These are phyloP conservation scores for Neosilurus hyrtlii DNA, from an alignment of 2,797 vertebrate genomes.

Conservation along the genomic window DNA sequence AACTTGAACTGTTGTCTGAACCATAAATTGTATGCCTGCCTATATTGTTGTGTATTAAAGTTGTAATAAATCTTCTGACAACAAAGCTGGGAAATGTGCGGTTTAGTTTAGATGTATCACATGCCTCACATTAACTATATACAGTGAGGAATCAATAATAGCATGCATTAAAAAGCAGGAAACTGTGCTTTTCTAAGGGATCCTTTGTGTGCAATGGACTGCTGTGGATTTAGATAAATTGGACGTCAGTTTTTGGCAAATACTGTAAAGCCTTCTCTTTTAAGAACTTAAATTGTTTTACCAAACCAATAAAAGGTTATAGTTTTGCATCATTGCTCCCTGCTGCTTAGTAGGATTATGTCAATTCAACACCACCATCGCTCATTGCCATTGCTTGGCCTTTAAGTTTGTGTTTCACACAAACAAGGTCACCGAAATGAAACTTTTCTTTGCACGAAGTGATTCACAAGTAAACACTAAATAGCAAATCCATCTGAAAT, in stretches of 20 bases:
- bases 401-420: neutral
- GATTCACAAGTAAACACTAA: neutral
- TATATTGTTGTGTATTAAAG: neutral
- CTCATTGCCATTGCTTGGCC: conserved; percentile 17
- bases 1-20: neutral
- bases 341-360: conserved; percentile 64
- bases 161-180: conserved; percentile 61
- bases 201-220: conserved; percentile 65
- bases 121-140: conserved; percentile 25
- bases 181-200: conserved; percentile 63
- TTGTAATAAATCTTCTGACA: neutral
- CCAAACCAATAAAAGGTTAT: conserved; percentile 59
- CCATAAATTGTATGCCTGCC: neutral
- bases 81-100: conserved; percentile 23
- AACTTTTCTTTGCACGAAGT: neutral
- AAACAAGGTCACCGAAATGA: neutral
- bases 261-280: conserved; percentile 32
- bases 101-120: conserved; percentile 36
- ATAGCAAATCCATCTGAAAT: neutral
- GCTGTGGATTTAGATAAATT: conserved; percentile 66
- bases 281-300: conserved; percentile 64
- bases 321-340: conserved; percentile 43
- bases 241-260: conserved; percentile 64
- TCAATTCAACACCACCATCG: conserved; percentile 58
- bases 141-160: conserved; percentile 49